Evolutionary conservation across 2,113 vertebrate species (phyloP).

Genomic region (Petrocephalus zakoni): DNA sequence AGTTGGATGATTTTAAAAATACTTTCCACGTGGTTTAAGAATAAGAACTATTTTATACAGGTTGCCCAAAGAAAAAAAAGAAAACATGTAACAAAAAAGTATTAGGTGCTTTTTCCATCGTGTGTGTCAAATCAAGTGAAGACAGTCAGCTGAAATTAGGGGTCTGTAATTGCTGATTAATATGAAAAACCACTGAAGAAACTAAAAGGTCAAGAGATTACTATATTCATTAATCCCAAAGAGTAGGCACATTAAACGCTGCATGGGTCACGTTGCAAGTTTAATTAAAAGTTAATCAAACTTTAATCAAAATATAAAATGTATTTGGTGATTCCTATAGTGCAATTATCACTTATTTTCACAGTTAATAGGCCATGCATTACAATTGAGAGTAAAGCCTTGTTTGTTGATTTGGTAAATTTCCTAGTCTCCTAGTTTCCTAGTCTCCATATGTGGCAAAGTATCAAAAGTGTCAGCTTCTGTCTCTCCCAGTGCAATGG

Average conservation of each 20-base stretch:
- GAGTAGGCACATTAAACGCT: conserved; percentile 60
- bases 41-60: background rate
- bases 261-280: conserved; percentile 45
- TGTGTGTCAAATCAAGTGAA: conserved; percentile 14
- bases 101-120: background rate
- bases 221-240: conserved; percentile 57
- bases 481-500: background rate
- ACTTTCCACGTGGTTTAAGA: background rate
- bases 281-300: conserved; percentile 50
- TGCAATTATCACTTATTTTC: conserved; percentile 56
- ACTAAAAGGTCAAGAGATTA: conserved; percentile 55
- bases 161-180: conserved; percentile 46
- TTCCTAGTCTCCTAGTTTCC: background rate
- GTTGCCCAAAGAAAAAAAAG: background rate
- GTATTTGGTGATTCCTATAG: conserved; percentile 50
- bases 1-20: background rate
- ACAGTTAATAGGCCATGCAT: conserved; percentile 50
- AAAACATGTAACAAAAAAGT: background rate
- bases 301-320: conserved; percentile 48
- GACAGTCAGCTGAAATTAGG: conserved; percentile 32
- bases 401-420: no score
- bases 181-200: conserved; percentile 54
- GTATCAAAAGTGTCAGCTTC: background rate
- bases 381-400: conserved; percentile 34
- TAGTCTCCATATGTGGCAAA: background rate